Evolutionary conservation across 2,113 vertebrate species (phyloP).

Genomic region (Nestor notabilis): DNA sequence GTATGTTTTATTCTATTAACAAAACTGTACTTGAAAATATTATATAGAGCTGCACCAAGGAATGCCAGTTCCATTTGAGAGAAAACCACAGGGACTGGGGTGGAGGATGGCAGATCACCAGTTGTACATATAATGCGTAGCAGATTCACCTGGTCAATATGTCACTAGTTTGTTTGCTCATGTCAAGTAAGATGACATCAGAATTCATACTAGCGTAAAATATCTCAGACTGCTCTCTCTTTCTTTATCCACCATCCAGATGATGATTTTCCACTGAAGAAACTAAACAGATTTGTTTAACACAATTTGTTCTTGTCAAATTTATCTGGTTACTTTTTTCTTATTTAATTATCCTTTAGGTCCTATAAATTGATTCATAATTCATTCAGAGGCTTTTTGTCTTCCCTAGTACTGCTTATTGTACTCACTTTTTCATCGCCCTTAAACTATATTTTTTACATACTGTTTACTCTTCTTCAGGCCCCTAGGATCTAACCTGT

Average conservation of each 20-base stretch:
- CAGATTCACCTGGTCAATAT: neutral
- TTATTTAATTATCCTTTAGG: neutral
- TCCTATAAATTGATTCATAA: neutral
- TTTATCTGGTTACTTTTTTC: neutral
- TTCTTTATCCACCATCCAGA: neutral
- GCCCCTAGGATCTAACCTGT: neutral
- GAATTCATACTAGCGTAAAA: neutral
- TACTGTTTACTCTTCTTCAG: neutral
- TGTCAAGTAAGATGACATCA: neutral
- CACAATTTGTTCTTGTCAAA: neutral
- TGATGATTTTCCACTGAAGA: neutral
- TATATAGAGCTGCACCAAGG: neutral
- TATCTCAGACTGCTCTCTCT: neutral
- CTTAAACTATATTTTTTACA: neutral
- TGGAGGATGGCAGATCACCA: neutral
- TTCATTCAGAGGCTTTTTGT: neutral
- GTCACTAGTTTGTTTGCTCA: neutral
- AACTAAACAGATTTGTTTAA: neutral
- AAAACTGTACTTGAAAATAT: neutral
- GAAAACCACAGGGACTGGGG: neutral
- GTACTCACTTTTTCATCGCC: neutral
- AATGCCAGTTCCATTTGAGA: rapidly evolving
- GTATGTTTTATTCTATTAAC: neutral
- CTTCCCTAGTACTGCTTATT: neutral
- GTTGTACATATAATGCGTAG: neutral